Percentiles rank a stretch among this genome's conserved stretches.
Conservation (phyloP, 2,113 vertebrate genomes). For the Lipophrys pholis region DNA sequence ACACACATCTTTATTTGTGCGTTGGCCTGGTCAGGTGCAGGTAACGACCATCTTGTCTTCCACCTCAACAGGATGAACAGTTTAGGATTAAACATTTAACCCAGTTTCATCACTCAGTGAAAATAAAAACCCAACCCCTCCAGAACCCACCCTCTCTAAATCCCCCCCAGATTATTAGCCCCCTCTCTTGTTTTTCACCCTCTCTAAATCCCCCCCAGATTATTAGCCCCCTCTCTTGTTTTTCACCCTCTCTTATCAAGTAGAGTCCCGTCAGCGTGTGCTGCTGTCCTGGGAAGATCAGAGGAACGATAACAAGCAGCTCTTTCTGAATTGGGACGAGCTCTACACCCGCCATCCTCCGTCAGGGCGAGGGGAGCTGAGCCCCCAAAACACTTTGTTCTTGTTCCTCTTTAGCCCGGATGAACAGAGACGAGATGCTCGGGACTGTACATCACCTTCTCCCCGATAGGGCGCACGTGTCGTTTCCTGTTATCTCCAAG, state of each 20-base stretch:
- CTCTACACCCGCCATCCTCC: constrained; percentile 30
- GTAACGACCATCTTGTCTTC: too few relatives aligned
- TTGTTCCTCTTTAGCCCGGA: constrained; percentile 52
- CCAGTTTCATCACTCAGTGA: constrained; percentile 36
- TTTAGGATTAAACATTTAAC: constrained; percentile 37
- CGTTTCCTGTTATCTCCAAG: constrained; percentile 18
- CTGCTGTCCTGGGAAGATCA: constrained; percentile 72
- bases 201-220: constrained; percentile 56
- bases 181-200: constrained; percentile 48
- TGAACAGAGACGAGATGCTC: constrained; percentile 24
- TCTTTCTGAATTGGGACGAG: constrained; percentile 71
- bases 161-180: constrained; percentile 61
- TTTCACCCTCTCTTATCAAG: constrained; percentile 47
- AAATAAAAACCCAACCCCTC: background rate
- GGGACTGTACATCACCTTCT: constrained; percentile 31
- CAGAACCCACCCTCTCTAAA: constrained; percentile 46
- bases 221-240: constrained; percentile 58
- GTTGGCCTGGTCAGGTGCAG: too few relatives aligned
- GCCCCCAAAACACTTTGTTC: constrained; percentile 59
- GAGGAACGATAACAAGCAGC: constrained; percentile 74
- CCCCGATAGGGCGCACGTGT: constrained; percentile 15
- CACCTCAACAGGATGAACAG: constrained; percentile 12
- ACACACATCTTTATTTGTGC: too few relatives aligned
- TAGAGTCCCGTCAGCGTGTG: constrained; percentile 48
- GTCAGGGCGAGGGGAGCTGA: constrained; percentile 34